phyloP scores from a whole-genome alignment of 2,797 vertebrate genomes.

The Gallinago stenura region DNA sequence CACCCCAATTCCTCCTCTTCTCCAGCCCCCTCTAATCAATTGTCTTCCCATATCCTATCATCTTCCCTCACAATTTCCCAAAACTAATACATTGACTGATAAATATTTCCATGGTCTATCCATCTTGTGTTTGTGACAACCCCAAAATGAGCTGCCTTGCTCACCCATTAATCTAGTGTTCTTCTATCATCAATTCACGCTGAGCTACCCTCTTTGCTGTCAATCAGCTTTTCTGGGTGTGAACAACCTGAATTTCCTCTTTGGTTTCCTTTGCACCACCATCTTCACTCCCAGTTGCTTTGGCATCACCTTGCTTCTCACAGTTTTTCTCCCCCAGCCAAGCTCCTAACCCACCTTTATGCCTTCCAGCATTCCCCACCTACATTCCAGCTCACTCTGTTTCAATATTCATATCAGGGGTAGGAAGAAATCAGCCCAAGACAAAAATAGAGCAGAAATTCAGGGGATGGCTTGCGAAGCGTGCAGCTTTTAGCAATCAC shows the following conservation, averaged over 20 bases:
- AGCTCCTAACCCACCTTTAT: neutral
- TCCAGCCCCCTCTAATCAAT: neutral
- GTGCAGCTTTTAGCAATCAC: neutral
- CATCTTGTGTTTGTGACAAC: neutral
- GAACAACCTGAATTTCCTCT: neutral
- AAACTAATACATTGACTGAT: neutral
- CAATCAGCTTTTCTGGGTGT: neutral
- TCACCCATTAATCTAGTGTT: neutral
- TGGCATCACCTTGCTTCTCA: neutral
- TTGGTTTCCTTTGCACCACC: neutral
- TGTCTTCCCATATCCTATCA: neutral
- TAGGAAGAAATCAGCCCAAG: neutral
- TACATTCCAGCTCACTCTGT: neutral
- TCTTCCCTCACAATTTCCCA: neutral
- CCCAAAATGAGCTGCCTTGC: neutral
- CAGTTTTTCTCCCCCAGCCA: neutral
- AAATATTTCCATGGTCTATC: neutral
- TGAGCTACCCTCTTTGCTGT: neutral
- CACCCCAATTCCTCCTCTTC: neutral
- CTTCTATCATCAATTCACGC: neutral
- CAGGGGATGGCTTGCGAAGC: neutral
- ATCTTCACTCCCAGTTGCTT: neutral
- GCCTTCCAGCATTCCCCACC: neutral
- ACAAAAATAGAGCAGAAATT: neutral
- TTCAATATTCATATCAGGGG: neutral